These are phyloP conservation scores for Drosophila kohkoa DNA, from an alignment of 1,140 invertebrate species.

Conservation along the genomic window DNA sequence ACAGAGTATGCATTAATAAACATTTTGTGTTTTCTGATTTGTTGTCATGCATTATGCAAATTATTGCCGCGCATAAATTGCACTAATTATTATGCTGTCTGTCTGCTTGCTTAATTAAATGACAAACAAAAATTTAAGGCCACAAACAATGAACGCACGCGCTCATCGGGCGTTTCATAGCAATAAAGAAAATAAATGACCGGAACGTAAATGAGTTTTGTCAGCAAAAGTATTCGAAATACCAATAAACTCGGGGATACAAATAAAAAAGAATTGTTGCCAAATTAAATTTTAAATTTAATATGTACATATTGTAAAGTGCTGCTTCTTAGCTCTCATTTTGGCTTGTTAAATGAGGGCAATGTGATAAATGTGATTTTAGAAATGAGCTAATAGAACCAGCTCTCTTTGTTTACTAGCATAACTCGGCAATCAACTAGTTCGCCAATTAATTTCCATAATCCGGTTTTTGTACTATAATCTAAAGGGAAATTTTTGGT, in stretches of 20 bases:
- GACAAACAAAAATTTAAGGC: slow-evolving; percentile 49
- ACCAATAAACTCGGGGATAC: slow-evolving; percentile 11
- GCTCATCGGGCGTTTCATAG: slow-evolving; percentile 3
- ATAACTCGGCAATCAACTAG: neutral
- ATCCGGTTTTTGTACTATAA: slow-evolving; percentile 11
- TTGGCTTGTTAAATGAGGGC: neutral
- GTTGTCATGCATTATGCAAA: slow-evolving; percentile 76
- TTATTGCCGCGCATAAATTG: slow-evolving; percentile 69
- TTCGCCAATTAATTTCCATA: slow-evolving; percentile 57
- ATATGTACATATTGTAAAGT: neutral
- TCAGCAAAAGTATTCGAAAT: slow-evolving; percentile 13
- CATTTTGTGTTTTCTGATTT: slow-evolving; percentile 76
- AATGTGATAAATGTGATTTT: neutral
- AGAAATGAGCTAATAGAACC: neutral
- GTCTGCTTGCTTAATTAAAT: slow-evolving; percentile 72
- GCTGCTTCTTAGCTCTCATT: neutral
- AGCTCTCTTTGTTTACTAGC: neutral
- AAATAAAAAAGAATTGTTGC: neutral
- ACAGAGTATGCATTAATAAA: slow-evolving; percentile 63
- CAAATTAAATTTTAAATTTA: neutral
- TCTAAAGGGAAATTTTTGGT: neutral
- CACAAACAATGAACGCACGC: slow-evolving; percentile 22
- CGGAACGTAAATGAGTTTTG: slow-evolving; percentile 37
- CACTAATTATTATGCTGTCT: slow-evolving; percentile 67
- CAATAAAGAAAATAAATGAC: slow-evolving; percentile 48